Evolutionary conservation across 1,140 invertebrate species (phyloP).

Genomic region (Prorops nasuta): DNA sequence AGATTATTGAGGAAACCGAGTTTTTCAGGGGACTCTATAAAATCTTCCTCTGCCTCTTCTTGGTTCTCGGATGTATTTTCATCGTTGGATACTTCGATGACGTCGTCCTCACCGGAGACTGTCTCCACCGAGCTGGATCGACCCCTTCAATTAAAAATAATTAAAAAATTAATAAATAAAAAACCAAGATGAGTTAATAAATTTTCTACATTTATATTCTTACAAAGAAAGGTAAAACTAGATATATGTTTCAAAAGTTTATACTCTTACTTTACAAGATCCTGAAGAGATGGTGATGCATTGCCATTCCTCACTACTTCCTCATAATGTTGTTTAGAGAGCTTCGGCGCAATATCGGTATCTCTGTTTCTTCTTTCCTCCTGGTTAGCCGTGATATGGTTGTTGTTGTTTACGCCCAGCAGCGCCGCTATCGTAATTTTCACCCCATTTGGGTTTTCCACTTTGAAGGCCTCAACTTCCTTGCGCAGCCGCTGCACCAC

Average conservation of each 20-base stretch:
- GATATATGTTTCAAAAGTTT: too few species aligned
- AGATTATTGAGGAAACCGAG: constrained; percentile 46
- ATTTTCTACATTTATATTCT: not conserved
- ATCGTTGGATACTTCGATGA: constrained; percentile 37
- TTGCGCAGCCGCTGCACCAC: constrained; percentile 44
- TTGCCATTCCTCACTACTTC: constrained; percentile 39
- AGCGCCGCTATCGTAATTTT: constrained; percentile 42
- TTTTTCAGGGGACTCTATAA: constrained; percentile 20
- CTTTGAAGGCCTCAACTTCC: constrained; percentile 40
- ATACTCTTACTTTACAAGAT: too few species aligned
- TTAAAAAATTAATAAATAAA: not conserved
- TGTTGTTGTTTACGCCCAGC: constrained; percentile 41
- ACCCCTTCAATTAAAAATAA: constrained; percentile 22
- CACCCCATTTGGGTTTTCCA: constrained; percentile 38
- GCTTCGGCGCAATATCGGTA: constrained; percentile 29
- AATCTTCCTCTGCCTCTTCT: constrained; percentile 18
- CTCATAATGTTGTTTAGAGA: constrained; percentile 41
- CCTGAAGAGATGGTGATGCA: constrained; percentile 18
- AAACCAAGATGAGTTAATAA: not conserved
- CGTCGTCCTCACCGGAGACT: constrained; percentile 37
- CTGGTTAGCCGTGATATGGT: constrained; percentile 40
- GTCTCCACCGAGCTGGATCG: constrained; percentile 34
- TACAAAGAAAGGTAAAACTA: too few species aligned
- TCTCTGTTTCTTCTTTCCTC: constrained; percentile 19
- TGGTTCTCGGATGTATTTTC: constrained; percentile 28